A percentile compares a stretch with the other conserved stretches of the same genome.
Conservation (phyloP, 1,140 invertebrate genomes). For the Ruditapes philippinarum region DNA sequence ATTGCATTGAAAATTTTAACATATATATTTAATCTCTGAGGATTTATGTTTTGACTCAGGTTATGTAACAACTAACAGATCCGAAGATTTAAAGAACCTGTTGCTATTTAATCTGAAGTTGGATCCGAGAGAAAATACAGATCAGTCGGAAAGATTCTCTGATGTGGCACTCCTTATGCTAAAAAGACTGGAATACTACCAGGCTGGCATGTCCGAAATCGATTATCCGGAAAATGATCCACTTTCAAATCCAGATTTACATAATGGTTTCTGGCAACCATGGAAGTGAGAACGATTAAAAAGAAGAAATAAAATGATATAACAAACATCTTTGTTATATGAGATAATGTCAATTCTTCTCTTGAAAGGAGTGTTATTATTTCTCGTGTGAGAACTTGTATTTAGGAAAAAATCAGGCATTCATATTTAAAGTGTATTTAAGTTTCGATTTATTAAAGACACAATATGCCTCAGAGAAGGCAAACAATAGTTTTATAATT, state of each 20-base stretch:
- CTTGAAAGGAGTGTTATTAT: no score
- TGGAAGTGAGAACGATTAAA: no score
- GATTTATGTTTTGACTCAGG: not conserved
- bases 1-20: conserved; percentile 63
- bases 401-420: no score
- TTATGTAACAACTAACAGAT: not conserved
- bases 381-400: no score
- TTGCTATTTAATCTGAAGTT: conserved; percentile 80
- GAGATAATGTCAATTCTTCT: no score
- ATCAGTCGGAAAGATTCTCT: conserved; percentile 69
- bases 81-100: conserved; percentile 71
- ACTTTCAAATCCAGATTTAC: conserved; percentile 73
- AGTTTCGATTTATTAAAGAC: no score
- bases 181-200: conserved; percentile 70
- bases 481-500: no score
- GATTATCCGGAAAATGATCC: conserved; percentile 74
- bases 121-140: conserved; percentile 75
- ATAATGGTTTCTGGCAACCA: conserved; percentile 81
- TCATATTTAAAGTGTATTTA: no score
- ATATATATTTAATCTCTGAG: not conserved
- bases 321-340: no score
- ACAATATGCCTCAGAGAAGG: no score
- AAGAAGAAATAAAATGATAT: no score
- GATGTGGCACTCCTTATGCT: conserved; percentile 74
- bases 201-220: conserved; percentile 75